Evolutionary conservation across 2,113 vertebrate genomes (phyloP).

Genomic region (Ivindomyrus marchei): DNA sequence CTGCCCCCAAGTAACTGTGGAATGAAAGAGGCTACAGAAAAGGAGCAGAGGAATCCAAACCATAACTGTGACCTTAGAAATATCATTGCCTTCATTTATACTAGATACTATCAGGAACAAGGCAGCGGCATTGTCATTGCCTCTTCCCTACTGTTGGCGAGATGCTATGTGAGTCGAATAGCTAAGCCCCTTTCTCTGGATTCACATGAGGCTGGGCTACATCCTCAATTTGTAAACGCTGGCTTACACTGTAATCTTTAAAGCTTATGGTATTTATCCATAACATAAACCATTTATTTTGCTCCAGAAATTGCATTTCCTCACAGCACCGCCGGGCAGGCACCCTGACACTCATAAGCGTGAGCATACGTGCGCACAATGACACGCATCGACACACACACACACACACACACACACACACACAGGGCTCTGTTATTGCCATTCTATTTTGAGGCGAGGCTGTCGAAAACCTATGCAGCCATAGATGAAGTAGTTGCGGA

Average conservation of each 20-base stretch:
- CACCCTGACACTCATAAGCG: background rate
- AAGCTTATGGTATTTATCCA: slow-evolving; percentile 37
- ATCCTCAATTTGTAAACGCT: slow-evolving; percentile 28
- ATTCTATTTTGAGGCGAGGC: background rate
- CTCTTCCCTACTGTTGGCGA: slow-evolving; percentile 38
- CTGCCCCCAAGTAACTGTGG: background rate
- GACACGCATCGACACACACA: background rate
- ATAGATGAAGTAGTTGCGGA: background rate
- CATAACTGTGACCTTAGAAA: slow-evolving; percentile 28
- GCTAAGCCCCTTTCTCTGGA: slow-evolving; percentile 22
- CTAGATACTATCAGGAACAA: slow-evolving; percentile 52
- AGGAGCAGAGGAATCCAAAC: background rate
- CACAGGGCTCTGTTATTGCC: background rate
- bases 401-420: background rate
- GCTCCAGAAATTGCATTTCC: slow-evolving; percentile 8
- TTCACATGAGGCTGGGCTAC: slow-evolving; percentile 9
- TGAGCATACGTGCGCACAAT: slow-evolving; percentile 4
- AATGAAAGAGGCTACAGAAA: slow-evolving; percentile 9
- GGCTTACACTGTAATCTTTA: slow-evolving; percentile 33
- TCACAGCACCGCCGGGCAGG: background rate
- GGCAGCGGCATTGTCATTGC: slow-evolving; percentile 44
- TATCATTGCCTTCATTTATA: slow-evolving; percentile 41
- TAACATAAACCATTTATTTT: slow-evolving; percentile 31
- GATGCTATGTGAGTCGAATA: slow-evolving; percentile 43
- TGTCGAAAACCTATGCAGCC: background rate